Evolutionary conservation across 2,888 invertebrate genomes (phyloP).

Genomic region (Callinectes sapidus): DNA sequence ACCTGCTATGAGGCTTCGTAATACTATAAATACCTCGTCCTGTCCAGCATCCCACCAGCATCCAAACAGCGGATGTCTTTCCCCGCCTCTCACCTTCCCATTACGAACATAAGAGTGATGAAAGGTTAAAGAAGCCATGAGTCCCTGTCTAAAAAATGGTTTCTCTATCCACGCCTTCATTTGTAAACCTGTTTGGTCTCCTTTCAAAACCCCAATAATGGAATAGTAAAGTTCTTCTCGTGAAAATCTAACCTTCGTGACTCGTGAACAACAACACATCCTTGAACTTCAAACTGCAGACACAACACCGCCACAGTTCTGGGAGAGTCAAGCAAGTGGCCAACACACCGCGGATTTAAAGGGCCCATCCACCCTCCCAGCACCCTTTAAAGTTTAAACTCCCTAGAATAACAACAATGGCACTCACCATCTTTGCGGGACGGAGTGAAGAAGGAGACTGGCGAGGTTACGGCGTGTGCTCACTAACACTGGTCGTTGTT

Average conservation of each 20-base stretch:
- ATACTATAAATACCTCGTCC: neutral
- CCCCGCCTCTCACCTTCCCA: neutral
- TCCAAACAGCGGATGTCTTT: neutral
- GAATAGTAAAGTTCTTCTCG: neutral
- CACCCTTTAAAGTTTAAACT: constrained; percentile 3
- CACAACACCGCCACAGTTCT: neutral
- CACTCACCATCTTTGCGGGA: constrained; percentile 13
- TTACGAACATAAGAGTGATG: no score
- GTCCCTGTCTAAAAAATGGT: no score
- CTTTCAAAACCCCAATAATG: neutral
- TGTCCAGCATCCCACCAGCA: neutral
- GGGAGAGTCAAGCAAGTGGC: neutral
- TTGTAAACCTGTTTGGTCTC: no score
- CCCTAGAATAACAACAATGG: neutral
- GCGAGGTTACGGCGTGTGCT: neutral
- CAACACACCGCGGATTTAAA: neutral
- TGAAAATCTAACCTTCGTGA: neutral
- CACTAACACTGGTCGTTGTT: neutral
- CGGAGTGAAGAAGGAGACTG: neutral
- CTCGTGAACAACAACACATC: no score
- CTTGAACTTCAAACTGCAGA: no score
- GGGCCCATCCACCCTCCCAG: neutral
- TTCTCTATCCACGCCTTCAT: neutral
- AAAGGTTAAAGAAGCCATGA: no score
- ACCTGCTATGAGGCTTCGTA: neutral